Evolutionary conservation across 2,797 vertebrate genomes (phyloP).

Genomic region (Echeneis naucrates): DNA sequence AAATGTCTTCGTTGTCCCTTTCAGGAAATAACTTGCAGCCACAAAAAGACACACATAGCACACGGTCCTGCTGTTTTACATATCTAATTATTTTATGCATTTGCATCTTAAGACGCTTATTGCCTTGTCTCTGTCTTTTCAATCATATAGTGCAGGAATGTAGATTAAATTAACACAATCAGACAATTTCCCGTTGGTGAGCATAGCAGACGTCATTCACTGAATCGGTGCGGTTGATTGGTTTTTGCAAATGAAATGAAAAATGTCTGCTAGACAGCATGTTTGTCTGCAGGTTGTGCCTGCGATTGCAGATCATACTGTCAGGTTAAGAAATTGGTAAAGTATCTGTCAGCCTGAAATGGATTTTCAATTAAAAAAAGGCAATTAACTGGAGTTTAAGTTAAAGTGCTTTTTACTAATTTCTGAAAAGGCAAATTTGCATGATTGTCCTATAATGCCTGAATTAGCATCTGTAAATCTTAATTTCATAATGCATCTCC

Average conservation of each 20-base stretch:
- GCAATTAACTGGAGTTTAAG: conserved; percentile 72
- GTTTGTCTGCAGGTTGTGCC: conserved; percentile 13
- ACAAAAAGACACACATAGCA: too few relatives aligned
- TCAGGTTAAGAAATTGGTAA: conserved; percentile 62
- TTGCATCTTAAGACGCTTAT: neutral
- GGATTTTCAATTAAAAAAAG: conserved; percentile 67
- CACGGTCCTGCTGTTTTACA: too few relatives aligned
- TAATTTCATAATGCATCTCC: conserved; percentile 85
- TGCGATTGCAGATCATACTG: conserved; percentile 52
- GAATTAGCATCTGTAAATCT: conserved; percentile 86
- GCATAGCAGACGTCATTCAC: too few relatives aligned
- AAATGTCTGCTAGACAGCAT: conserved; percentile 17
- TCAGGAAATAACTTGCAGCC: too few relatives aligned
- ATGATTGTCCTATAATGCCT: conserved; percentile 83
- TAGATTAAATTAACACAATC: neutral
- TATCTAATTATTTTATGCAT: too few relatives aligned
- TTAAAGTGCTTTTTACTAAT: conserved; percentile 68
- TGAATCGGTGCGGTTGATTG: neutral
- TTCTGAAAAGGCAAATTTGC: conserved; percentile 74
- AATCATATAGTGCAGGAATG: neutral
- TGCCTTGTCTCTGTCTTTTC: neutral
- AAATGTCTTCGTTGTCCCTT: too few relatives aligned
- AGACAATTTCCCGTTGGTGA: too few relatives aligned
- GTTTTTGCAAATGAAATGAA: conserved; percentile 28
- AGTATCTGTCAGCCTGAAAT: conserved; percentile 64